Conservation (phyloP, 2,113 vertebrate species). For the Lanius collurio region DNA sequence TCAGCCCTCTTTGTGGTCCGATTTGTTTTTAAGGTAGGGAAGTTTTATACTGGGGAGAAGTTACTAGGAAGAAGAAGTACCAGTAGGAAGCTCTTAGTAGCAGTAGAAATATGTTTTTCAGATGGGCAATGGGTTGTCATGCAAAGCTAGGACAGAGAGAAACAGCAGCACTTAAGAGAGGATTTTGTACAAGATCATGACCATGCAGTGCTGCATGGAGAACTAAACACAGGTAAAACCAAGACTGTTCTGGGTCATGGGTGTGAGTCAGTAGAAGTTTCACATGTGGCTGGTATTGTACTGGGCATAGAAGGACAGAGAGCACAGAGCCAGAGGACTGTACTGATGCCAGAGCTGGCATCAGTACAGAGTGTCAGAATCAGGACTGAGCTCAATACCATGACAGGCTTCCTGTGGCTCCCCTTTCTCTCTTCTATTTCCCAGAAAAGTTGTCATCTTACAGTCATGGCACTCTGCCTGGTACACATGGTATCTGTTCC, state of each 20-base stretch:
- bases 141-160: background rate
- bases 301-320: background rate
- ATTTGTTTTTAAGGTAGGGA: background rate
- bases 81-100: background rate
- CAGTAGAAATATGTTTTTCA: background rate
- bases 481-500: background rate
- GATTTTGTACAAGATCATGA: background rate
- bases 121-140: background rate
- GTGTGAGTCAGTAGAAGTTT: background rate
- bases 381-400: background rate
- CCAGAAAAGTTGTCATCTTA: background rate
- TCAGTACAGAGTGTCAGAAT: background rate
- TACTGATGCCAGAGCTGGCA: background rate
- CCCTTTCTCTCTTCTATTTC: background rate
- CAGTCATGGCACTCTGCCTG: background rate
- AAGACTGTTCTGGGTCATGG: background rate
- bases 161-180: background rate
- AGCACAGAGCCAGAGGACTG: background rate
- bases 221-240: background rate
- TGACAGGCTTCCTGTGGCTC: background rate
- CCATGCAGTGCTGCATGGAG: background rate
- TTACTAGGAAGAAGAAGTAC: background rate
- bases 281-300: background rate
- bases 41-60: background rate
- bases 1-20: background rate